These are phyloP conservation scores for Acinonyx jubatus DNA, from an alignment of 2,113 vertebrate genomes.

Conservation along the genomic window DNA sequence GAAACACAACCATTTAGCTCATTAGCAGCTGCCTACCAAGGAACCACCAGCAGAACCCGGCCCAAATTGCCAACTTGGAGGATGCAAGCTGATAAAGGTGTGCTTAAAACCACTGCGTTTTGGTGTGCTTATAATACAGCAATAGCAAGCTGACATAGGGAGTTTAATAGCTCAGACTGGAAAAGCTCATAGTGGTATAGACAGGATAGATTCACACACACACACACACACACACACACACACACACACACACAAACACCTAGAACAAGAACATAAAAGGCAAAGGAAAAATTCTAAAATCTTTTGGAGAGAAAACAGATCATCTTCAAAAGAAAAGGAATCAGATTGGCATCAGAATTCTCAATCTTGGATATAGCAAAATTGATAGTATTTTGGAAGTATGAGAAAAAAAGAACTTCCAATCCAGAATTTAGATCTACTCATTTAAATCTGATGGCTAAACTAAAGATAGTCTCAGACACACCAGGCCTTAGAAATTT, in stretches of 20 bases:
- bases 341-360: neutral
- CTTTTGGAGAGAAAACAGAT: neutral
- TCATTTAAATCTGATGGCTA: neutral
- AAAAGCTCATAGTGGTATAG: neutral
- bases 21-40: neutral
- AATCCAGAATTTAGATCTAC: neutral
- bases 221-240: neutral
- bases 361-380: neutral
- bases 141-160: neutral
- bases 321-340: constrained; percentile 28
- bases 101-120: neutral
- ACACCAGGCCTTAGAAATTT: neutral
- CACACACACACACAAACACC: neutral
- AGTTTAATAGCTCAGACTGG: neutral
- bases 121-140: neutral
- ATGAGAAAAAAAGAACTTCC: neutral
- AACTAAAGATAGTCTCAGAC: neutral
- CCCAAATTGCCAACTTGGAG: neutral
- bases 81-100: neutral
- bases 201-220: neutral
- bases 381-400: neutral
- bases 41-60: neutral
- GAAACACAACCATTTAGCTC: neutral
- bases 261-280: neutral
- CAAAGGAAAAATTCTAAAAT: neutral